Conservation (phyloP, 2,888 invertebrate species). For the Steromphala cineraria region DNA sequence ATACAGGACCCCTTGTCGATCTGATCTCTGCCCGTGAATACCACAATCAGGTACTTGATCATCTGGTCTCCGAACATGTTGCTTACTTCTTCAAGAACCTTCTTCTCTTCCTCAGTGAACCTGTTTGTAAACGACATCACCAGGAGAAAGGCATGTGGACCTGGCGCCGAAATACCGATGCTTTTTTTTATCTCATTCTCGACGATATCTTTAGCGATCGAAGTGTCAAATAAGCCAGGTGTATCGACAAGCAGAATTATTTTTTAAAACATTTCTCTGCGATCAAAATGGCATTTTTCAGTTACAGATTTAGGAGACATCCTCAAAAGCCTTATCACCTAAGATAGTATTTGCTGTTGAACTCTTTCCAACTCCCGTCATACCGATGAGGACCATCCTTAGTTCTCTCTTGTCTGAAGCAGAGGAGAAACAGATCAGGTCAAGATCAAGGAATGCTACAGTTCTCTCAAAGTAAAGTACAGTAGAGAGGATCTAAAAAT, state of each 20-base stretch:
- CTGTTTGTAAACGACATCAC: constrained; percentile 14
- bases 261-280: constrained; percentile 5
- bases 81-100: constrained; percentile 26
- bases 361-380: constrained; percentile 35
- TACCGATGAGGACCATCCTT: constrained; percentile 32
- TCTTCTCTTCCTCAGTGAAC: constrained; percentile 36
- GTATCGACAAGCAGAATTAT: constrained; percentile 29
- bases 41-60: constrained; percentile 24
- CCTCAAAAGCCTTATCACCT: constrained; percentile 13
- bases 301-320: constrained; percentile 25
- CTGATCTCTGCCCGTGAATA: constrained; percentile 36
- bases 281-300: constrained; percentile 16
- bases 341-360: constrained; percentile 33
- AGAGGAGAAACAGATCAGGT: too few relatives aligned
- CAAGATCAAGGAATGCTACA: too few relatives aligned
- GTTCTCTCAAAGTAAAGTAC: too few relatives aligned
- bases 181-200: constrained; percentile 22
- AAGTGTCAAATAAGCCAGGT: constrained; percentile 38
- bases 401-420: constrained; percentile 12
- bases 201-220: constrained; percentile 24
- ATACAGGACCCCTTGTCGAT: constrained; percentile 7
- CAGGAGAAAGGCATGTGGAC: constrained; percentile 6
- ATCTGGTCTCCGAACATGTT: constrained; percentile 26
- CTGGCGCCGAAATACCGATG: not conserved
- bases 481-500: too few relatives aligned